Conservation (phyloP, 2,113 vertebrate species). For the Heterochromis multidens region DNA sequence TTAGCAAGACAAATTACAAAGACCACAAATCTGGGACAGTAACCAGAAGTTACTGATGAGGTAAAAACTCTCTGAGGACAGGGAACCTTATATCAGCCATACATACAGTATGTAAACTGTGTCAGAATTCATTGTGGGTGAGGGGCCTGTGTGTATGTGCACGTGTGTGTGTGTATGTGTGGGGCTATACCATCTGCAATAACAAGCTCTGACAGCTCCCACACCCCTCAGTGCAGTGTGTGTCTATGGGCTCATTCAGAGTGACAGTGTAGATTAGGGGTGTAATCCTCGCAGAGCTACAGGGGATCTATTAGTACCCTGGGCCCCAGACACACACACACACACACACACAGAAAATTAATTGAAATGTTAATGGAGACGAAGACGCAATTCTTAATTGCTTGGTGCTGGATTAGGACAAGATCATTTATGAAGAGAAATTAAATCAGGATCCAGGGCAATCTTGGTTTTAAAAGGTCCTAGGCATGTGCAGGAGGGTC, state of each 20-base stretch:
- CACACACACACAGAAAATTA: constrained; percentile 79
- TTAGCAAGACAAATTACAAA: constrained; percentile 20
- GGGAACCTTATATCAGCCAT: constrained; percentile 22
- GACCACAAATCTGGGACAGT: constrained; percentile 8
- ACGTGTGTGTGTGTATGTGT: constrained; percentile 26
- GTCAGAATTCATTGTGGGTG: constrained; percentile 25
- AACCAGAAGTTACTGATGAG: constrained; percentile 25
- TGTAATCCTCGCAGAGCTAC: constrained; percentile 83
- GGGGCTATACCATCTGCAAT: constrained; percentile 67
- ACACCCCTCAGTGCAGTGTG: constrained; percentile 76
- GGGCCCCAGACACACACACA: constrained; percentile 69
- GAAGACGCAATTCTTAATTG: constrained; percentile 71
- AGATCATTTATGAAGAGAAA: constrained; percentile 72
- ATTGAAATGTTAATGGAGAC: constrained; percentile 83
- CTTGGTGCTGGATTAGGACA: constrained; percentile 74
- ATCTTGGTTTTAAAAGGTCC: constrained; percentile 33
- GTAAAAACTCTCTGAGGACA: constrained; percentile 28
- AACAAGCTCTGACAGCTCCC: constrained; percentile 81
- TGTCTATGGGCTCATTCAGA: constrained; percentile 79
- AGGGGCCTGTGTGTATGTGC: constrained; percentile 1
- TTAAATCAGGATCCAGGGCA: constrained; percentile 49
- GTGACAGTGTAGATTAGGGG: constrained; percentile 83
- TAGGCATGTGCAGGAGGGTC: constrained; percentile 5
- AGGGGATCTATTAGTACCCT: constrained; percentile 68
- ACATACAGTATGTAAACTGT: constrained; percentile 27